A percentile compares a stretch with the other conserved stretches of the same genome.
phyloP scores from a whole-genome alignment of 2,888 invertebrate species.

The Philonicus albiceps region DNA sequence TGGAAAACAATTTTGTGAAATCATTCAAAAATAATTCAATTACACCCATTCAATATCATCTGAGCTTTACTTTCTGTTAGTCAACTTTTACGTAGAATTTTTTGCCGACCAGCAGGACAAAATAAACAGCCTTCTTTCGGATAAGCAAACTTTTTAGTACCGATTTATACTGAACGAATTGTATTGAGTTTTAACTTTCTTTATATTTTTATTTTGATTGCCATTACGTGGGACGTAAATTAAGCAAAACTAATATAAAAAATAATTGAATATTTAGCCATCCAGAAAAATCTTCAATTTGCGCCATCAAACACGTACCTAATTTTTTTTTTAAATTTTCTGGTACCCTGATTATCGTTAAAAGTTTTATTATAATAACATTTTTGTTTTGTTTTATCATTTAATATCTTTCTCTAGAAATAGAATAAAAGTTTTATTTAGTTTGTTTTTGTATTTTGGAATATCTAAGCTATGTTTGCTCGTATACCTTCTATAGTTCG shows the following conservation, averaged over 20 bases:
- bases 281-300: neutral
- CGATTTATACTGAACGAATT: neutral
- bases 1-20: neutral
- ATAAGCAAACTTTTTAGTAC: neutral
- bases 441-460: neutral
- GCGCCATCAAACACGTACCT: too few relatives aligned
- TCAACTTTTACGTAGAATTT: neutral
- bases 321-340: too few relatives aligned
- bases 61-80: neutral
- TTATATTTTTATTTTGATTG: neutral
- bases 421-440: neutral
- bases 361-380: too few relatives aligned
- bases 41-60: neutral
- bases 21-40: neutral
- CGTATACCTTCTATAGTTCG: neutral
- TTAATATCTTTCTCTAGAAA: too few relatives aligned
- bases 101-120: neutral
- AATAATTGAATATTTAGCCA: neutral
- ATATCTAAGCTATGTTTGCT: neutral
- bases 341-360: too few relatives aligned
- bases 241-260: neutral
- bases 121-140: neutral
- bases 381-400: too few relatives aligned
- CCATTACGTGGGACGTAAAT: neutral
- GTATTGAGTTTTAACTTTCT: neutral